Conservation (phyloP, 2,888 invertebrate species). For the Andricus quercusramuli region DNA sequence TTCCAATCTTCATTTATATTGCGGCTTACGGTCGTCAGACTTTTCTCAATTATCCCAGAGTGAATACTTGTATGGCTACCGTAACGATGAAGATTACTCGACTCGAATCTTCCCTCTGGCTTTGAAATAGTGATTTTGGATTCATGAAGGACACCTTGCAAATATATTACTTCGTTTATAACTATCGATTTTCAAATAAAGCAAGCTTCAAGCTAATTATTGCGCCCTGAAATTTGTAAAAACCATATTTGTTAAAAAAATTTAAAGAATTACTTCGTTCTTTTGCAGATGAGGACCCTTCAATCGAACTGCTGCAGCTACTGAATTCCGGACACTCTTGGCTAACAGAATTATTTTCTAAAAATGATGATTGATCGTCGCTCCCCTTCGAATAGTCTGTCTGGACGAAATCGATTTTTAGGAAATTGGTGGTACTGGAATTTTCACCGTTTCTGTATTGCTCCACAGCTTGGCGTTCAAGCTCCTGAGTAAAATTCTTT, state of each 20-base stretch:
- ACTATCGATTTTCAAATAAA: background rate
- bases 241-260: background rate
- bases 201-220: background rate
- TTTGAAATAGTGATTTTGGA: constrained; percentile 53
- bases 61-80: constrained; percentile 34
- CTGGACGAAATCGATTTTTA: constrained; percentile 29
- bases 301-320: constrained; percentile 56
- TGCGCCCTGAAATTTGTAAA: background rate
- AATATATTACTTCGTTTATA: constrained; percentile 5
- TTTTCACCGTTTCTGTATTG: constrained; percentile 67
- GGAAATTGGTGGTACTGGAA: background rate
- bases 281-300: background rate
- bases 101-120: constrained; percentile 50
- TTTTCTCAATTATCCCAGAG: constrained; percentile 20
- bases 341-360: constrained; percentile 28
- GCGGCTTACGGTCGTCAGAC: constrained; percentile 48
- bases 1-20: constrained; percentile 60
- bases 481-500: constrained; percentile 64
- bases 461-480: constrained; percentile 73
- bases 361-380: constrained; percentile 48
- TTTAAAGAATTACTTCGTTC: constrained; percentile 7
- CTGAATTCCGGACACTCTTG: constrained; percentile 56
- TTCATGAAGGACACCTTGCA: constrained; percentile 53
- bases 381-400: constrained; percentile 42
- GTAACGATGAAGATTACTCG: constrained; percentile 33